Evolutionary conservation across 2,888 invertebrate genomes (phyloP), one percentile per base, ranked within the genome.

Genomic region (Cremastobaeus sp.): DNA sequence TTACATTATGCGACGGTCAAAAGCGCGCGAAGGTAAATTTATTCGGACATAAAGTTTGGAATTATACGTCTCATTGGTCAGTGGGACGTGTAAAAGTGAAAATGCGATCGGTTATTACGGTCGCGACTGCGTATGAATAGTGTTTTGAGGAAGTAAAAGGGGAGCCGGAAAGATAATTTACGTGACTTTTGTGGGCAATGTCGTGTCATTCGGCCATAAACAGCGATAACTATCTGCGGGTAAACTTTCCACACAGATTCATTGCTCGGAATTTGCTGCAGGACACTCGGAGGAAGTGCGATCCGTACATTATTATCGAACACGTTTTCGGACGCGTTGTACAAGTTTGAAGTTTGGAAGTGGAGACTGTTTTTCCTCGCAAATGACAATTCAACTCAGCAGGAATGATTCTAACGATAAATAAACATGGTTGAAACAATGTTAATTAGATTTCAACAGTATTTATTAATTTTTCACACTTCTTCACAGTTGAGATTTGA

Each of bases 11-110:
- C 48, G 34, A 57, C 25, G 41, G 50, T 68, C 41, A 59, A 59
- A 68, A 57, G 41, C 50, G 18, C 17, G 50, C 14, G 50, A 50
- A 59, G 30, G 41, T 48, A 39, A 68, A 68, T 68, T 68, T 57
- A 57, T 68, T 57, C 28, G 50, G 28, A 68, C 54, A 43, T 57
- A 50, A 68, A 57, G 66, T 20, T 28, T 35, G 3, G 35, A 50
- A 59, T 50, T 68, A 43, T 59, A 50, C 50, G 57, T 57, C 41
- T 68, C 66, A 43, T 35, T 68, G 66, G 48, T 28, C 57, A 66
- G 39, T 55, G 20, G 30, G 21, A 32, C 34, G 20, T 48, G 50
- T 43, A 68, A 68, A 68, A 68, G 66, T 68, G 66, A 68, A 68
- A 68, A 43, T 43, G 66, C 50, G 35, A 57, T 68, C 43, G 28